Evolutionary conservation across 1,140 invertebrate species (phyloP).

Genomic region (Hermetia illucens): DNA sequence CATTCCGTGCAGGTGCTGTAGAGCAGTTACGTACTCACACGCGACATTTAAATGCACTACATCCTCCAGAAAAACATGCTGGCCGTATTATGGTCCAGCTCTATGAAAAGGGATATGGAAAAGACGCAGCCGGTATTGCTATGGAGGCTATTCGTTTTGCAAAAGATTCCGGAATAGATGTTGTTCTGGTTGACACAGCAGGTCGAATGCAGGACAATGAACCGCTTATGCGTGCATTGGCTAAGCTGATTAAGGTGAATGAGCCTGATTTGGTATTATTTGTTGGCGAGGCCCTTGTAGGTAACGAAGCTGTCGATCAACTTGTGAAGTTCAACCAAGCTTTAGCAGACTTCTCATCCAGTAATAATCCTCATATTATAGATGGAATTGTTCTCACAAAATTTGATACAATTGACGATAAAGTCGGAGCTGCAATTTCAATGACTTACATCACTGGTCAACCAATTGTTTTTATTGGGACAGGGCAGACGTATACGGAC

Average conservation of each 20-base stretch:
- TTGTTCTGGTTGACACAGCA: slow-evolving; percentile 94
- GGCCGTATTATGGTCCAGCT: slow-evolving; percentile 75
- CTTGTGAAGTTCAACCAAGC: slow-evolving; percentile 98
- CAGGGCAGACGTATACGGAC: slow-evolving; percentile 98
- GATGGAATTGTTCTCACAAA: slow-evolving; percentile 97
- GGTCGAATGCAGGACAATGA: slow-evolving; percentile 99
- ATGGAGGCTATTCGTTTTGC: slow-evolving; percentile 90
- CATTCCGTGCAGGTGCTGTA: slow-evolving; percentile 96
- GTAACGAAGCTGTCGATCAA: slow-evolving; percentile 99
- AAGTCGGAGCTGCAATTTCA: slow-evolving; percentile 97
- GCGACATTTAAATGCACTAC: slow-evolving; percentile 84
- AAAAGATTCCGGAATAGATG: slow-evolving; percentile 66
- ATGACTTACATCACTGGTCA: slow-evolving; percentile 99
- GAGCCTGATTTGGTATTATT: slow-evolving; percentile 96
- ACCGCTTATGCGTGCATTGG: slow-evolving; percentile 90
- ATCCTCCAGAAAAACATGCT: slow-evolving; percentile 60
- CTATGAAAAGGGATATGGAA: slow-evolving; percentile 97
- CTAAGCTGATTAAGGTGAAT: slow-evolving; percentile 83
- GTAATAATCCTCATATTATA: slow-evolving; percentile 77
- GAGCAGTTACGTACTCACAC: slow-evolving; percentile 96
- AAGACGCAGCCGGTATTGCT: slow-evolving; percentile 95
- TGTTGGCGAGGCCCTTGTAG: slow-evolving; percentile 97
- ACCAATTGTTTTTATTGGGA: slow-evolving; percentile 98
- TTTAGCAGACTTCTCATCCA: slow-evolving; percentile 73
- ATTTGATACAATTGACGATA: slow-evolving; percentile 99